Percentiles rank a stretch among this genome's conserved stretches.
phyloP scores from a whole-genome alignment of 2,113 vertebrate species.

The Ifrita kowaldi region DNA sequence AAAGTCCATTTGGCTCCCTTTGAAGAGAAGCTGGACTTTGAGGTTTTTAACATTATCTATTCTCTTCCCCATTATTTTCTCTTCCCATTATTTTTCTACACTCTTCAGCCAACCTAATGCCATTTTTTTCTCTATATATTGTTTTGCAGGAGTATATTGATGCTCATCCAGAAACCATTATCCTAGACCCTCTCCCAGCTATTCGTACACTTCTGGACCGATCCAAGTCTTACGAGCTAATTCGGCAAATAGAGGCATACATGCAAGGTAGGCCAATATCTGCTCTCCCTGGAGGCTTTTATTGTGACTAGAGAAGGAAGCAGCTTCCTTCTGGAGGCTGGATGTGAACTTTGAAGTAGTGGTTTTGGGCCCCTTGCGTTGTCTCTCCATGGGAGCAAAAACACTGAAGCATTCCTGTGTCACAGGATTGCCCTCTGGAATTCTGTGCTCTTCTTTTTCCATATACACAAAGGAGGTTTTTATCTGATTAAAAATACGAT shows the following conservation, averaged over 20 bases:
- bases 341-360: background rate
- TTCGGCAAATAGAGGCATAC: slow-evolving; percentile 90
- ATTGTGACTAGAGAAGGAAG: background rate
- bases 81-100: background rate
- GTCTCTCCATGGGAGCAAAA: background rate
- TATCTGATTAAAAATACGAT: background rate
- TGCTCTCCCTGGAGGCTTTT: background rate
- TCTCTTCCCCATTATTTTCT: background rate
- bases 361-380: background rate
- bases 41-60: background rate
- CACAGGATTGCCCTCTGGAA: background rate
- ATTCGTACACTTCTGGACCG: slow-evolving; percentile 95
- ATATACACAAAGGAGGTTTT: background rate
- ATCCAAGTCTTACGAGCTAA: slow-evolving; percentile 96
- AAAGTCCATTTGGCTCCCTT: background rate
- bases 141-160: slow-evolving; percentile 92
- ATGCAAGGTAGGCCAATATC: slow-evolving; percentile 85
- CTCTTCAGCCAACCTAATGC: background rate
- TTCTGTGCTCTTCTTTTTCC: background rate
- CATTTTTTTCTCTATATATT: background rate
- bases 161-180: slow-evolving; percentile 94
- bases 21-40: background rate
- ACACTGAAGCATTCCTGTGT: background rate
- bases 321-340: background rate
- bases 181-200: slow-evolving; percentile 94